These are phyloP conservation scores for Dicrostonyx torquatus DNA, from an alignment of 2,797 vertebrate genomes.

Conservation along the genomic window DNA sequence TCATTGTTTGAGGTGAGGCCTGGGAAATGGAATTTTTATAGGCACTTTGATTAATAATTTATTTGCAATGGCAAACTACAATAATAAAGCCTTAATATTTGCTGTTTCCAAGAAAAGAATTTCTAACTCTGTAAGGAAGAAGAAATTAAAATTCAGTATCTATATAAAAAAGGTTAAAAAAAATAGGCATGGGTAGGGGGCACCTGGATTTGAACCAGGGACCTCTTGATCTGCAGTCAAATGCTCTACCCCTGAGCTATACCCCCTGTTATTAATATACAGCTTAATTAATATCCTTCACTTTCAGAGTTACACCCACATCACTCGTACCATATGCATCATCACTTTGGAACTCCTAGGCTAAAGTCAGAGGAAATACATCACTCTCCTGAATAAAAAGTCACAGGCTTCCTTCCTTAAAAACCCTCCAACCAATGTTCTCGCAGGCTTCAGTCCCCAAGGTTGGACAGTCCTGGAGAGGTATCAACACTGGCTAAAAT, in stretches of 20 bases:
- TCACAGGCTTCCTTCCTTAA: not conserved
- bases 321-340: not conserved
- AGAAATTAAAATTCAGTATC: not conserved
- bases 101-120: not conserved
- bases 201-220: slow-evolving; percentile 82
- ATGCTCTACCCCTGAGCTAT: slow-evolving; percentile 86
- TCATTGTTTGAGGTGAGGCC: not conserved
- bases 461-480: not conserved
- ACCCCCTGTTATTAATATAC: slow-evolving; percentile 68
- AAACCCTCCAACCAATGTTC: no score
- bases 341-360: not conserved
- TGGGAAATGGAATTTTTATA: not conserved
- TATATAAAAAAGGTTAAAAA: not conserved
- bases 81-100: not conserved
- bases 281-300: not conserved
- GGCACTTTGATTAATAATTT: not conserved
- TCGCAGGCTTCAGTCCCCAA: not conserved
- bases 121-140: not conserved
- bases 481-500: not conserved
- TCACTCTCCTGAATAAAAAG: not conserved
- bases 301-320: not conserved
- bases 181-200: slow-evolving; percentile 60
- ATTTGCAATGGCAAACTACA: not conserved
- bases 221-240: slow-evolving; percentile 88
- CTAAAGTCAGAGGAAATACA: not conserved